These are phyloP conservation scores for Peromyscus californicus DNA, from an alignment of 2,113 vertebrate genomes.

Conservation along the genomic window DNA sequence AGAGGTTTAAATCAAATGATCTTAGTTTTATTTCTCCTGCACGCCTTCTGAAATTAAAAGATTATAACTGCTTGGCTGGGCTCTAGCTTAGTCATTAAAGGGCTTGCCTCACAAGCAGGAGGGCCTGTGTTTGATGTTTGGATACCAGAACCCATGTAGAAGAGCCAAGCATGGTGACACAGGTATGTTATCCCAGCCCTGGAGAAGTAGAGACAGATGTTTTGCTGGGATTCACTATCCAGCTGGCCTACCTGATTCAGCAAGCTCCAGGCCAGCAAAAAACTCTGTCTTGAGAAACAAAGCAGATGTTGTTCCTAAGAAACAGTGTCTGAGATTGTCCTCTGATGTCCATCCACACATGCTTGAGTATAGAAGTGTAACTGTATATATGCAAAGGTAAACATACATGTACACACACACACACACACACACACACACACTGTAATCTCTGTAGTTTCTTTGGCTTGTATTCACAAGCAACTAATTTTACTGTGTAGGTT, in stretches of 20 bases:
- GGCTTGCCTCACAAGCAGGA: not conserved
- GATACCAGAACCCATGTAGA: not conserved
- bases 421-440: not conserved
- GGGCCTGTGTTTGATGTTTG: not conserved
- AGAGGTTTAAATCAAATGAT: not conserved
- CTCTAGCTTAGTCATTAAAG: not conserved
- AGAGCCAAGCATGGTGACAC: not conserved
- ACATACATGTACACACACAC: not conserved
- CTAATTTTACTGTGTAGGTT: not conserved
- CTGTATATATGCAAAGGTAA: not conserved
- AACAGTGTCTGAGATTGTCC: not conserved
- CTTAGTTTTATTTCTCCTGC: conserved; percentile 2
- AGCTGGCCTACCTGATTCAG: not conserved
- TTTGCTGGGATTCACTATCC: not conserved
- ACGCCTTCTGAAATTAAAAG: conserved; percentile 48
- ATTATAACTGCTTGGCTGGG: not conserved
- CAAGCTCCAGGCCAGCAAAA: not conserved
- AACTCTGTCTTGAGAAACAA: not conserved
- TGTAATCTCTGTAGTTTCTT: not conserved
- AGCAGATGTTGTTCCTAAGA: not conserved
- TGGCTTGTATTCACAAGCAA: not conserved
- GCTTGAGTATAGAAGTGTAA: not conserved
- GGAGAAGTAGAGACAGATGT: not conserved
- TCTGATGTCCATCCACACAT: not conserved
- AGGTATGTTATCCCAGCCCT: not conserved